Base-by-base conservation (phyloP, 2,888 invertebrate genomes). In the Leucoma salicis region DNA sequence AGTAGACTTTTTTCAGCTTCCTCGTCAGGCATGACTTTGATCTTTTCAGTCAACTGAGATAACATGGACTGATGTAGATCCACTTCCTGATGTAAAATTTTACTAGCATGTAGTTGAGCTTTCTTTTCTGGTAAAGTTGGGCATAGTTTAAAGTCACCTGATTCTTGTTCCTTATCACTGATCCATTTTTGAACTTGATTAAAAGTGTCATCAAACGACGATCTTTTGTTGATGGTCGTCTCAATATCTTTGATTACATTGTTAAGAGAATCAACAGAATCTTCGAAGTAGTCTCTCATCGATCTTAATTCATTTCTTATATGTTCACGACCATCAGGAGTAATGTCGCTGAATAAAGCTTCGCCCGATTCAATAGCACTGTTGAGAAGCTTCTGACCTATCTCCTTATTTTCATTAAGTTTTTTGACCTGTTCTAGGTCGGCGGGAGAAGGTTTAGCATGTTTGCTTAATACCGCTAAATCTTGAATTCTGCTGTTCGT, bases 141-240 rank as follows among this genome's bases (percentile, higher is more conserved):
- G 63, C 96, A 93, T 2, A 96, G 80, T 54, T 94, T 93, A 38
- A 93, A 91, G 36, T 93, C 93, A 27, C 93, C 92, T 1, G 93
- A 92, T 24, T 97, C 88, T 70, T 95, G 95, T 35, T 92, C 91
- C 71, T 95, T 94, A 0, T 97, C 97, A 40, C 92, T 91, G 16
- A 98, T 91, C 96, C 98, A 98, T 69, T 94, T 93, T 56, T 94
- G 94, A 5, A 97, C 94, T 91, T 97, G 97, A 33, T 94, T 94
- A 58, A 96, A 95, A 50, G 96, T 97, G 63, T 98, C 97, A 74
- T 98, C 97, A 74, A 98, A 97, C 1, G 97, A 97, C 2, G 96
- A 96, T 78, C 97, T 92, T 63, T 97, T 96, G 73, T 97, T 95
- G 49, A 98, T 92, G 27, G 95, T 94, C 0, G 94, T 95, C 87